Percentiles rank a stretch among this genome's conserved stretches.
phyloP scores from a whole-genome alignment of 1,140 invertebrate species.

The Phenacoccus solenopsis region DNA sequence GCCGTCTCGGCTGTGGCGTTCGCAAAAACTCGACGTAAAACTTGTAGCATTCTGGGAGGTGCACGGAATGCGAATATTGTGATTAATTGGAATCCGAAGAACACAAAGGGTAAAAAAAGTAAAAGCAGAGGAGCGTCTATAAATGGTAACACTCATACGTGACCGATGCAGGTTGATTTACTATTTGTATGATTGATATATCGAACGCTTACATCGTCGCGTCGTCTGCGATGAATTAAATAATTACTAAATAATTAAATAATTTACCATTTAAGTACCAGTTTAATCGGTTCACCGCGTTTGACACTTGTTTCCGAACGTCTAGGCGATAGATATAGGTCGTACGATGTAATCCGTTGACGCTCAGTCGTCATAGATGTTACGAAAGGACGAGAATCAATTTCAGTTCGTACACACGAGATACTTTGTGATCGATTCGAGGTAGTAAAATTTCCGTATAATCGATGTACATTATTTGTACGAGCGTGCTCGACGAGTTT shows the following conservation, averaged over 20 bases:
- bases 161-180: neutral
- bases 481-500: no score
- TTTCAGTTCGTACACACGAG: no score
- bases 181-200: neutral
- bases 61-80: neutral
- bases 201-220: neutral
- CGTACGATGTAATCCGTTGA: no score
- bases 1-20: neutral
- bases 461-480: no score
- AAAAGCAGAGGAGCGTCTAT: neutral
- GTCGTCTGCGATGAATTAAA: neutral
- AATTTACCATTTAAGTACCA: neutral
- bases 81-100: neutral
- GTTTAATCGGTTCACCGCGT: neutral
- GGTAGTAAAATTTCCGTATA: no score
- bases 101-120: neutral
- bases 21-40: neutral
- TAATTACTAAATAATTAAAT: constrained; percentile 4
- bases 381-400: no score
- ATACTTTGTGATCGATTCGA: no score
- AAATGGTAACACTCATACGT: neutral
- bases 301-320: neutral
- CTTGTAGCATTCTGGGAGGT: neutral
- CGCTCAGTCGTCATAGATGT: no score
- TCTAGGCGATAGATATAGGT: neutral